Evolutionary conservation across 2,797 vertebrate species (phyloP), one percentile per base, ranked within the genome.

Genomic region (Gymnoscopelus braueri): DNA sequence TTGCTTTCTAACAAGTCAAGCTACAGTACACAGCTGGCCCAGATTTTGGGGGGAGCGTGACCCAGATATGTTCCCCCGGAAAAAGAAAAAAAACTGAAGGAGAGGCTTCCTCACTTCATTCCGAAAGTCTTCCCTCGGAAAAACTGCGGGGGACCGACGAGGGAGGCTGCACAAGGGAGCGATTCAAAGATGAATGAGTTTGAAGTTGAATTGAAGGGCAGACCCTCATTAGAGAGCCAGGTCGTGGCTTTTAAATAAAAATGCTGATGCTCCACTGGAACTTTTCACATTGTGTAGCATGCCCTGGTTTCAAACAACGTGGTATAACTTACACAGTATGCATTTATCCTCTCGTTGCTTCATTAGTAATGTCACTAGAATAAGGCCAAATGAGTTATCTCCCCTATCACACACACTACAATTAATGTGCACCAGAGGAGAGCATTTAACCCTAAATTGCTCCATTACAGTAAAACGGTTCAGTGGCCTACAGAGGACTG

Each of bases 141-240:
- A 32, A 32, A 32, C 32, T 32, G 32, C 4, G 8, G 7, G 7
- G 39, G 39, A 6, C 5, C 6, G 61, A 66, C 60, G 70, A 72
- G 24, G 72, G 60, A 80, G 72, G 73, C 61, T 47, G 57, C 67
- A 74, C 26, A 52, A 58, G 47, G 5, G 52, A 77, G 65, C 55
- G 60, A 19, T 52, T 75, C 29, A 78, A 83, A 78, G 75, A 80
- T 85, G 78, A 58, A 82, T 65, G 67, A 64, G 65, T 32, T 50
- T 66, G 62, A 13, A 53, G 65, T 32, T 53, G 69, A 62, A 48
- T 52, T 72, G 72, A 72, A 72, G 50, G 32, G 48, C 29, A 62
- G 52, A 35, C 3, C 66, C 32, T 68, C 52, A 58, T 44, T 63
- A 1, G 1, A 2, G 60, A 59, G 62, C 62, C 63, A 69, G 6